These are phyloP conservation scores for Hippoglossus stenolepis DNA, from an alignment of 2,113 vertebrate species.

Conservation along the genomic window DNA sequence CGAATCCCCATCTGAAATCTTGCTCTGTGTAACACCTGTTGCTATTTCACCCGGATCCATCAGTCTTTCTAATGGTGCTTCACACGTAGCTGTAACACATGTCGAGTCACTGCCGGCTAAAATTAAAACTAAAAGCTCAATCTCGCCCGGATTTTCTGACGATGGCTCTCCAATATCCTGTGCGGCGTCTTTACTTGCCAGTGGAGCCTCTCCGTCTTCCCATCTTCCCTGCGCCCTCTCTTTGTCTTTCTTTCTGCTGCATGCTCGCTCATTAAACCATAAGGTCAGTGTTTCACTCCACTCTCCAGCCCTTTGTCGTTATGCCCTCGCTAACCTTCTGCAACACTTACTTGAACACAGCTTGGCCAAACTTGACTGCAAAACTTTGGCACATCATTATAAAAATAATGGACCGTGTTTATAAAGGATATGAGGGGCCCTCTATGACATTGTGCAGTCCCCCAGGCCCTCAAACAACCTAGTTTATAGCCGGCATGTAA, in stretches of 20 bases:
- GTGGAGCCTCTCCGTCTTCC: constrained; percentile 31
- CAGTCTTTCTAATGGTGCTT: constrained; percentile 14
- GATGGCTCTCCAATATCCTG: constrained; percentile 30
- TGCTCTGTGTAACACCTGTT: constrained; percentile 55
- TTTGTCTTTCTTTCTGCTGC: constrained; percentile 52
- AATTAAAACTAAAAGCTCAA: constrained; percentile 26
- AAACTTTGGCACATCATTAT: constrained; percentile 72
- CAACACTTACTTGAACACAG: constrained; percentile 60
- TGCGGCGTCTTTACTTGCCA: constrained; percentile 31
- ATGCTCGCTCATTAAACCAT: constrained; percentile 70
- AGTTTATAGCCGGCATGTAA: constrained; percentile 57
- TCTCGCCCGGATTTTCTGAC: constrained; percentile 25
- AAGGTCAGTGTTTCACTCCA: constrained; percentile 60
- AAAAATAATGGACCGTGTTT: constrained; percentile 71
- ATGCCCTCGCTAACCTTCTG: constrained; percentile 60
- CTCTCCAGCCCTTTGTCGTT: constrained; percentile 56
- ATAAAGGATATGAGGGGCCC: constrained; percentile 53
- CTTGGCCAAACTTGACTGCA: constrained; percentile 62
- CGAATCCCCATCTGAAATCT: constrained; percentile 45
- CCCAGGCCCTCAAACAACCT: constrained; percentile 50
- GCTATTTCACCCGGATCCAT: constrained; percentile 55
- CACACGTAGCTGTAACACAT: background rate
- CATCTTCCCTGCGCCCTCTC: constrained; percentile 33
- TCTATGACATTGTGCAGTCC: constrained; percentile 66
- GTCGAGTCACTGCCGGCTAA: constrained; percentile 6